Conservation (phyloP, 2,113 vertebrate genomes). For the Trichomycterus rosablanca region DNA sequence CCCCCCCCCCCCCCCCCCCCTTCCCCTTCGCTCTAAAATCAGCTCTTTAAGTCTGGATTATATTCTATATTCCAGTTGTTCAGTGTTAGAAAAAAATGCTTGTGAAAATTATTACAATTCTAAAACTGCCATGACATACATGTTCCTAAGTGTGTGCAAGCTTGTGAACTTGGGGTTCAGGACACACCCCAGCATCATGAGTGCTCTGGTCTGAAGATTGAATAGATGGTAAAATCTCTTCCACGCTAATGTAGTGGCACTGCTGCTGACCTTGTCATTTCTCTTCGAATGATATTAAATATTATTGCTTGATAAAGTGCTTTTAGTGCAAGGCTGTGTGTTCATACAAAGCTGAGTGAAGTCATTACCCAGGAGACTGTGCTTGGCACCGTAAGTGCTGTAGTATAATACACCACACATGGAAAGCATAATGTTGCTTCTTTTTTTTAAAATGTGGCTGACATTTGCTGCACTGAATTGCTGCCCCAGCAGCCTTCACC, state of each 20-base stretch:
- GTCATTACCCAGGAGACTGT: background rate
- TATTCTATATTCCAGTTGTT: too few relatives aligned
- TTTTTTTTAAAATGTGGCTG: background rate
- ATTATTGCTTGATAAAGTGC: background rate
- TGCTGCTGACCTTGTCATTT: background rate
- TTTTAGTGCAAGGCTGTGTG: background rate
- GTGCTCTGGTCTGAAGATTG: background rate
- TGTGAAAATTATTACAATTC: too few relatives aligned
- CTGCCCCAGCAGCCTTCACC: background rate
- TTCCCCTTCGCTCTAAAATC: too few relatives aligned
- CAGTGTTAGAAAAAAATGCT: too few relatives aligned
- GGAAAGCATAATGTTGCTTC: background rate
- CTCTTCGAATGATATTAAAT: constrained; percentile 1
- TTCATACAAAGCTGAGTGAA: background rate
- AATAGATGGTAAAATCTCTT: background rate
- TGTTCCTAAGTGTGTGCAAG: too few relatives aligned
- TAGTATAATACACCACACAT: background rate
- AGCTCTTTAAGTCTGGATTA: too few relatives aligned
- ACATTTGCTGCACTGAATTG: background rate
- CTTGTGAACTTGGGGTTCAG: too few relatives aligned
- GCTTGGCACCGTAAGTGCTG: too few relatives aligned
- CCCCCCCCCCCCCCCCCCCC: too few relatives aligned
- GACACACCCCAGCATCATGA: background rate
- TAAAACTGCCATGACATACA: too few relatives aligned
- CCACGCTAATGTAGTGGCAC: background rate